Percentiles rank a stretch among this genome's conserved stretches.
Conservation (phyloP, 2,888 invertebrate genomes). For the Dicyrtoma fusca region DNA sequence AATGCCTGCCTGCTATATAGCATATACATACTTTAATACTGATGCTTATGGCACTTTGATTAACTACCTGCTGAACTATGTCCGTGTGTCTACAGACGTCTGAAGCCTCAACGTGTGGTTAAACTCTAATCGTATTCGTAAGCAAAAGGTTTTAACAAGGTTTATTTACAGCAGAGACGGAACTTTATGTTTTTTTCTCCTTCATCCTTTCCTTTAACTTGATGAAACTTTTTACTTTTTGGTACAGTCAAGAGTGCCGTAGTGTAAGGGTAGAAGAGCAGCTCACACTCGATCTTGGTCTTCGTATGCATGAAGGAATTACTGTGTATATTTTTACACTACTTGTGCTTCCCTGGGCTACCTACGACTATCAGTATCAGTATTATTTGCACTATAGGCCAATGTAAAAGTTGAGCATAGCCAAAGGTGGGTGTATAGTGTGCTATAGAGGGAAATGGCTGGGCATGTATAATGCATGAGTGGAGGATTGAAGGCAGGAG, state of each 20-base stretch:
- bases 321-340: no score
- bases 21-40: no score
- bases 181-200: neutral
- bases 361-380: no score
- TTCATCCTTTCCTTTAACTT: neutral
- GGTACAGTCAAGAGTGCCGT: no score
- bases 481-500: conserved; percentile 21
- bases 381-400: neutral
- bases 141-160: neutral
- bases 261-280: no score
- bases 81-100: neutral
- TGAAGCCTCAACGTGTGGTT: neutral
- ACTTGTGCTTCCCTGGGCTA: no score
- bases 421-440: neutral
- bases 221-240: conserved; percentile 11
- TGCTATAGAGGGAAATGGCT: neutral
- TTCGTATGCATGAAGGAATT: no score
- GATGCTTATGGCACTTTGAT: conserved; percentile 1
- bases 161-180: conserved; percentile 6
- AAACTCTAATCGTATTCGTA: neutral
- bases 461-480: conserved; percentile 33
- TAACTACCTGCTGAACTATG: conserved; percentile 26
- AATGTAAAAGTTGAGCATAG: neutral
- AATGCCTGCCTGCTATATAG: no score
- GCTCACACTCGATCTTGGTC: no score